Base-by-base conservation (phyloP, 2,113 vertebrate species). In the Tylochromis polylepis region DNA sequence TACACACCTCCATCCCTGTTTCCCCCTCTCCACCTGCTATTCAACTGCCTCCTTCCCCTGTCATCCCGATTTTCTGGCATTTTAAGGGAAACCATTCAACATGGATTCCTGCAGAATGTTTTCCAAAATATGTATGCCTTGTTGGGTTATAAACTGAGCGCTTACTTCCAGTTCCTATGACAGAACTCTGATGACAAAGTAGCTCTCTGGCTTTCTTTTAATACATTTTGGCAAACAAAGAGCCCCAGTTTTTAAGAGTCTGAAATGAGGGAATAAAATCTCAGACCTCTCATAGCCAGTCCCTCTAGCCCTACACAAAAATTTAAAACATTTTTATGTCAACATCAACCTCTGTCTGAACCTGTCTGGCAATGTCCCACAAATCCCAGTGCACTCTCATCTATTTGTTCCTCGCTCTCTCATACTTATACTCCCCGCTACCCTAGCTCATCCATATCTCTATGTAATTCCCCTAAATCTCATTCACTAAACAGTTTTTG, bases 21-120 rank as follows among this genome's bases (percentile, higher is more conserved):
- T 57, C 81, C 70, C 82, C 60, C 46, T 83, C 49, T 5, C 86
- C 78, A 55, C 70, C 60, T 87, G 82, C 90, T 29, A 82, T 65
- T 87, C 86, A 51, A 11, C 86, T 72, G 55, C 82, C 43, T 46
- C 82, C 41, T 81, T 85, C 65, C 70, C 80, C 79, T 24, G 36
- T 87, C 86, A 77, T 75, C n/a, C 53, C 14, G 77, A 89, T 91
- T 93, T 93, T 85, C 91, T 34, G 56, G 88, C 41, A 79, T 84
- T 86, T 89, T 57, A 70, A 81, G 60, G 72, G 72, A 24, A 85
- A 83, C 31, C 67, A 59, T 84, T 84, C 43, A 84, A 43, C 55
- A 51, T 6, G 15, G 59, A 62, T 49, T 38, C 22, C 29, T 31
- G 60, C 16, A 41, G 65, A 56, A 10, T 81, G 49, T 80, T 83